Percentiles rank a stretch among this genome's conserved stretches.
phyloP scores from a whole-genome alignment of 2,113 vertebrate species.

The Odocoileus virginianus region DNA sequence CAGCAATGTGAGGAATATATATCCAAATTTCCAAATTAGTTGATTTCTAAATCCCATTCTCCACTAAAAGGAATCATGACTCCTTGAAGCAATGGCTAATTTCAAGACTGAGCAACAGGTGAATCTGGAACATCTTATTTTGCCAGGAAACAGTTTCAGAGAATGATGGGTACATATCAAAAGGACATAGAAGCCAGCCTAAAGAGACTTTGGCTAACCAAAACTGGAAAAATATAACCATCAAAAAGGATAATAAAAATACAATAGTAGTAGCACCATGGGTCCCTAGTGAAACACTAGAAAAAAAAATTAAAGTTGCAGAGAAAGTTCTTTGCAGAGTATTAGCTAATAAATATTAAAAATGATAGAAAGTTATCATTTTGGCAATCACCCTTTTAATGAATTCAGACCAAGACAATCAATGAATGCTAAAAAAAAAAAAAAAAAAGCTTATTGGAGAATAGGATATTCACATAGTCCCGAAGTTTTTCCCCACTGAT shows the following conservation, averaged over 20 bases:
- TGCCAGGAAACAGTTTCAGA: not conserved
- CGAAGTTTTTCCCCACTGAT: not conserved
- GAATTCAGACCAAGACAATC: not conserved
- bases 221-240: not conserved
- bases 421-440: not conserved
- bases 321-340: not conserved
- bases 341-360: not conserved
- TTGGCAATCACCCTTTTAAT: not conserved
- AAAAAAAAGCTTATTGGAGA: not conserved
- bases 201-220: not conserved
- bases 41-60: slow-evolving; percentile 8
- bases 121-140: not conserved
- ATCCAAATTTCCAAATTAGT: not conserved
- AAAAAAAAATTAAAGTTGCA: not conserved
- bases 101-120: not conserved
- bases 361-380: not conserved
- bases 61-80: not conserved
- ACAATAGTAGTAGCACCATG: not conserved
- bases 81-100: slow-evolving; percentile 1
- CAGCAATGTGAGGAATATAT: not conserved
- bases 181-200: not conserved
- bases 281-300: not conserved
- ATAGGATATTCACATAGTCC: not conserved
- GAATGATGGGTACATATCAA: not conserved
- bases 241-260: not conserved